phyloP scores from a whole-genome alignment of 53 echinoderm and acorn worm genomes.

The Arbacia lixula region DNA sequence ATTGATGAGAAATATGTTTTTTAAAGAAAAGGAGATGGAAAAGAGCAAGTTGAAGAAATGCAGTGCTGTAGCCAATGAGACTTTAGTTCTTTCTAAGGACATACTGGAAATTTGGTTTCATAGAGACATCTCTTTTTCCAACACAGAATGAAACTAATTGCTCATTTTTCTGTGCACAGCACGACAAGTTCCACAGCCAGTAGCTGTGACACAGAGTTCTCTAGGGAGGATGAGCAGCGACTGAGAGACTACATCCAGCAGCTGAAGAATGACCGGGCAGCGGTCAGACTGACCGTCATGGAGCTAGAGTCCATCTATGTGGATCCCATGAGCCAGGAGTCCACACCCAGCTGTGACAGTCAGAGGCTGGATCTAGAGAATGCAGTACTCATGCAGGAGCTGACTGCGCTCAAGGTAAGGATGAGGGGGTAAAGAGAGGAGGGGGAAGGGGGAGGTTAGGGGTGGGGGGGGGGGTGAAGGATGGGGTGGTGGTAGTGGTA shows the following conservation, averaged over 20 bases:
- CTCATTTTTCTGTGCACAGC: conserved; percentile 38
- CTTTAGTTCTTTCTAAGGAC: too few relatives aligned
- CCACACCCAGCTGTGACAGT: conserved; percentile 76
- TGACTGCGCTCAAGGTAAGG: conserved; percentile 88
- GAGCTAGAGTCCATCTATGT: conserved; percentile 93
- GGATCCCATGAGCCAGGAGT: conserved; percentile 77
- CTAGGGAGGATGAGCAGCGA: conserved; percentile 93
- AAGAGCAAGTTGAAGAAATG: too few relatives aligned
- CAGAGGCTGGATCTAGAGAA: conserved; percentile 97
- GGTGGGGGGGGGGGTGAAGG: not conserved
- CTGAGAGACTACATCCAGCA: conserved; percentile 95
- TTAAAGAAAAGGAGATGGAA: too few relatives aligned
- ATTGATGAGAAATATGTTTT: too few relatives aligned
- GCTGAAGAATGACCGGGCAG: conserved; percentile 96
- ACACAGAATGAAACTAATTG: too few relatives aligned
- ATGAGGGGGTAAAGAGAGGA: not conserved
- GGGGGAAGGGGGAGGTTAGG: not conserved
- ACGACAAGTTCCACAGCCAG: conserved; percentile 95
- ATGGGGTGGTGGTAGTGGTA: not conserved
- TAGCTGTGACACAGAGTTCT: conserved; percentile 96
- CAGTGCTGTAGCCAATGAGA: too few relatives aligned
- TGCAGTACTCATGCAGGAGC: conserved; percentile 99
- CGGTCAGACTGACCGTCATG: conserved; percentile 95
- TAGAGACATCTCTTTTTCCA: too few relatives aligned
- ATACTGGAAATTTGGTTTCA: too few relatives aligned